Conservation (phyloP, 1,140 invertebrate genomes). For the Whitmania pigra region DNA sequence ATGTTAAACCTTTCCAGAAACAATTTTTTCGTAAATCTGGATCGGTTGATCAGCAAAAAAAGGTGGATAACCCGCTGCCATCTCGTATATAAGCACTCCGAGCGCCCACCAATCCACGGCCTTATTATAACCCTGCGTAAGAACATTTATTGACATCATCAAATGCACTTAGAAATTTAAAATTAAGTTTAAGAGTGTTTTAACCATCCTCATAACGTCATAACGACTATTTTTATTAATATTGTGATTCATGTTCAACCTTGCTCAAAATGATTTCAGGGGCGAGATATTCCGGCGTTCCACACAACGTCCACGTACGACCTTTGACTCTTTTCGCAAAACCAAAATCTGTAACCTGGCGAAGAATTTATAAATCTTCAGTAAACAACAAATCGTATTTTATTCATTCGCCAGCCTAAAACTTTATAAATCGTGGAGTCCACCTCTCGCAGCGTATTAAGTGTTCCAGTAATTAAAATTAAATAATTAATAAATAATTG, state of each 20-base stretch:
- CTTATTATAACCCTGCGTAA: constrained; percentile 66
- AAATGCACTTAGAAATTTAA: too few relatives aligned
- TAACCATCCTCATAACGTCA: too few relatives aligned
- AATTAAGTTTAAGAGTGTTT: too few relatives aligned
- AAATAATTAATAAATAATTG: too few relatives aligned
- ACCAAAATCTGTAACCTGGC: constrained; percentile 91
- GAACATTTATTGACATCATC: not conserved
- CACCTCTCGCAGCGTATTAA: too few relatives aligned
- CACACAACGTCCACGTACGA: constrained; percentile 94
- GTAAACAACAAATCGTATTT: too few relatives aligned
- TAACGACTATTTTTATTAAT: not conserved
- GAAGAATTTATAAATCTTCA: constrained; percentile 1
- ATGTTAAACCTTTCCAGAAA: constrained; percentile 56
- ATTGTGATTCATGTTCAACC: constrained; percentile 57
- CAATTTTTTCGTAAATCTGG: constrained; percentile 71
- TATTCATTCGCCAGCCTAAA: too few relatives aligned
- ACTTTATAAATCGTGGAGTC: too few relatives aligned
- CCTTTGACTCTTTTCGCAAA: constrained; percentile 93
- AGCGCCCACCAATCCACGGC: constrained; percentile 94
- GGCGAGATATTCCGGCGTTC: constrained; percentile 93
- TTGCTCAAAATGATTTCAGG: constrained; percentile 91
- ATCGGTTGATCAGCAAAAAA: constrained; percentile 45
- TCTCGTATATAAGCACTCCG: constrained; percentile 61
- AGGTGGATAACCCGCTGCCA: constrained; percentile 51
- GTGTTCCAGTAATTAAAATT: too few relatives aligned